Percentiles rank a stretch among this genome's conserved stretches.
These are phyloP conservation scores for Scyliorhinus canicula DNA, from an alignment of 2,797 vertebrate genomes.

Conservation along the genomic window DNA sequence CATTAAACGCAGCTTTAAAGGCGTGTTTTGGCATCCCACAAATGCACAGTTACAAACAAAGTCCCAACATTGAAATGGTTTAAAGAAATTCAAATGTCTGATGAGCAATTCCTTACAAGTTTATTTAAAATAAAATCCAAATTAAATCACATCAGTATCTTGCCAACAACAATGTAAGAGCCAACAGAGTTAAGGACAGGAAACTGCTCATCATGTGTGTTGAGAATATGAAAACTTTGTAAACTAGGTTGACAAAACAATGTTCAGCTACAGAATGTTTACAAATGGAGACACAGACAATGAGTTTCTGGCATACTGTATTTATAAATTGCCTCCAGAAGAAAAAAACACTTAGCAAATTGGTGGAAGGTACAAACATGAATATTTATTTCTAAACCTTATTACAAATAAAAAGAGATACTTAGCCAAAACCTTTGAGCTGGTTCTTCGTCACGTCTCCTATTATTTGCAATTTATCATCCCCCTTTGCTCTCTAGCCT, in stretches of 20 bases:
- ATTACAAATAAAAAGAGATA: neutral
- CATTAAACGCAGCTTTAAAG: neutral
- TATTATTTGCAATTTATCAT: neutral
- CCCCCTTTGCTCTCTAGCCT: neutral
- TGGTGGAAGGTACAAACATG: conserved; percentile 26
- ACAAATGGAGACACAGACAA: conserved; percentile 11
- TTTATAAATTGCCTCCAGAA: conserved; percentile 27
- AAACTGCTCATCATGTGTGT: neutral
- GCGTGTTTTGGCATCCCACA: neutral
- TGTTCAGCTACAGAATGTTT: conserved; percentile 18
- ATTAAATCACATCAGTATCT: conserved; percentile 4
- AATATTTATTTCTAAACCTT: neutral
- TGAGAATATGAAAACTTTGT: conserved; percentile 25
- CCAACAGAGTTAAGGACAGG: neutral
- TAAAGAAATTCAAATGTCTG: neutral
- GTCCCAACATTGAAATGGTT: neutral
- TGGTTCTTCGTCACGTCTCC: neutral
- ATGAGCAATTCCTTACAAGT: conserved; percentile 31
- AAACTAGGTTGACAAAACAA: neutral
- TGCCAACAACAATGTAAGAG: conserved; percentile 16
- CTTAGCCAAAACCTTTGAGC: neutral
- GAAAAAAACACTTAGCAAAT: neutral
- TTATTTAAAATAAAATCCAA: conserved; percentile 32
- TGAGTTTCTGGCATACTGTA: conserved; percentile 1
- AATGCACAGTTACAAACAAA: neutral